Evolutionary conservation across 2,113 vertebrate genomes (phyloP).

Genomic region (Phodopus roborovskii): DNA sequence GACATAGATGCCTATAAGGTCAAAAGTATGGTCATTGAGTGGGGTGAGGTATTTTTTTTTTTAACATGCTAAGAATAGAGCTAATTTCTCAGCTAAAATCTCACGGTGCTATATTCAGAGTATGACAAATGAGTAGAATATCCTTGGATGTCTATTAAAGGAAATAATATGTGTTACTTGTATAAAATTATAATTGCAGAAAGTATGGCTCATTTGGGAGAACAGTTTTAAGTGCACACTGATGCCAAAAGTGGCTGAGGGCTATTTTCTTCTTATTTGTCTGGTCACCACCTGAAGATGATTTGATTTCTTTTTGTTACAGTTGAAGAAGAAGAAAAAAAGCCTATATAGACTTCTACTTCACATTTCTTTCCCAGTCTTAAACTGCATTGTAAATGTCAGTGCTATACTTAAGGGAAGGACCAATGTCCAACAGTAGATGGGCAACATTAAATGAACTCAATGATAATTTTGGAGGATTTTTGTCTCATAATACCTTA

Average conservation of each 20-base stretch:
- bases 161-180: neutral
- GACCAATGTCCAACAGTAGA: neutral
- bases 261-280: neutral
- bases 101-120: accelerated
- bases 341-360: neutral
- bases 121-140: neutral
- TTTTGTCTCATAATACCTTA: neutral
- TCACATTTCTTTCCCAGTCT: neutral
- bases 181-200: too few relatives aligned
- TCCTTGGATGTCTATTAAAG: neutral
- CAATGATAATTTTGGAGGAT: neutral
- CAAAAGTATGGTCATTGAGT: neutral
- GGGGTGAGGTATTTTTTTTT: neutral
- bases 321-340: neutral
- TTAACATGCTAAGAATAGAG: neutral
- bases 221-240: neutral
- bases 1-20: accelerated
- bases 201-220: too few relatives aligned
- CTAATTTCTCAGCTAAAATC: neutral
- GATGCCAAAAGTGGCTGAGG: neutral
- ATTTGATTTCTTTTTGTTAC: neutral
- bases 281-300: neutral
- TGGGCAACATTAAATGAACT: neutral
- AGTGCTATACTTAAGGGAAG: neutral
- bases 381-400: neutral